A percentile compares a stretch with the other conserved stretches of the same genome.
These are phyloP conservation scores for Eurois occulta DNA, from an alignment of 2,888 invertebrate genomes.

Conservation along the genomic window DNA sequence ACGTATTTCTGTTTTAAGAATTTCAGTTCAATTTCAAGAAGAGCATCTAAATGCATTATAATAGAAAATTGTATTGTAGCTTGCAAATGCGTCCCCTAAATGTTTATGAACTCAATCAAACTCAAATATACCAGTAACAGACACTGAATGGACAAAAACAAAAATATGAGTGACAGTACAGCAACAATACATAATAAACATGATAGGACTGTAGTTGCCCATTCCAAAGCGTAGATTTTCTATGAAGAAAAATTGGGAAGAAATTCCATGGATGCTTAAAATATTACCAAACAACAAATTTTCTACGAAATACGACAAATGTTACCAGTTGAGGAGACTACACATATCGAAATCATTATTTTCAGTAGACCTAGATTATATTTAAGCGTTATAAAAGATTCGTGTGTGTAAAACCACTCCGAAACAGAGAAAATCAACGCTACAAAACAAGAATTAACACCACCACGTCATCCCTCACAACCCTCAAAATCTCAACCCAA, in stretches of 20 bases:
- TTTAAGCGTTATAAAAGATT: not conserved
- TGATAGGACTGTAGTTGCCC: not conserved
- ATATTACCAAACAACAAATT: not conserved
- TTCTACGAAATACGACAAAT: not conserved
- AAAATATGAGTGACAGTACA: not conserved
- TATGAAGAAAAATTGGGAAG: not conserved
- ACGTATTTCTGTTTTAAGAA: not conserved
- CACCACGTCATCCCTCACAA: not conserved
- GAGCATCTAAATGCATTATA: not conserved
- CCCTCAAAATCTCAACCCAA: slow-evolving; percentile 16
- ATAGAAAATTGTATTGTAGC: too few relatives aligned
- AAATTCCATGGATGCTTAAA: not conserved
- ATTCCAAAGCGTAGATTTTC: too few relatives aligned
- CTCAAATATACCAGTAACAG: too few relatives aligned
- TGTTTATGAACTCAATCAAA: not conserved
- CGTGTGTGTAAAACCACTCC: not conserved
- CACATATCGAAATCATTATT: not conserved
- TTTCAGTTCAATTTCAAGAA: not conserved
- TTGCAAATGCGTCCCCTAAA: not conserved
- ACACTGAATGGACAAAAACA: not conserved
- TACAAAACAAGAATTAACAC: not conserved
- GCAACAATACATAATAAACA: not conserved
- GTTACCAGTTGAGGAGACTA: not conserved
- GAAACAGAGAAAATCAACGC: slow-evolving; percentile 1
- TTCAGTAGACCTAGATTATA: not conserved